A percentile compares a stretch with the other conserved stretches of the same genome.
Evolutionary conservation across 2,888 invertebrate species (phyloP).

Genomic region (Epistrophe eligans): DNA sequence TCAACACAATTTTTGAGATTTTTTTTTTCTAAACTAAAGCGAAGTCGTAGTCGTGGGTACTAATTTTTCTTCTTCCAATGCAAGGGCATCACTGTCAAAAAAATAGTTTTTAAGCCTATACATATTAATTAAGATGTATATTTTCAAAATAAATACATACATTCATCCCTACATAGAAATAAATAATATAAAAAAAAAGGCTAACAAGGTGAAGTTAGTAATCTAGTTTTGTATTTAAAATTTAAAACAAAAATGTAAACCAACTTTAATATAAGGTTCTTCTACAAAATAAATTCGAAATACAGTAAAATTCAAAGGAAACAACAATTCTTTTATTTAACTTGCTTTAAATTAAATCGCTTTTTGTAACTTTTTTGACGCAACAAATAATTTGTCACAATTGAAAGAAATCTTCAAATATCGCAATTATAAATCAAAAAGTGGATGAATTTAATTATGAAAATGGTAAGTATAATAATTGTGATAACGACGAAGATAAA

Average conservation of each 20-base stretch:
- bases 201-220: slow-evolving; percentile 1
- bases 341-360: background rate
- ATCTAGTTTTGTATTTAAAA: slow-evolving; percentile 26
- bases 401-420: no score
- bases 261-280: slow-evolving; percentile 2
- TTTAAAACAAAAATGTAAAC: background rate
- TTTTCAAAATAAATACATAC: slow-evolving; percentile 12
- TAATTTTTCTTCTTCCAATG: slow-evolving; percentile 31
- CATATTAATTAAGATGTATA: slow-evolving; percentile 11
- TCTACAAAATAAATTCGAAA: slow-evolving; percentile 12
- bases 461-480: no score
- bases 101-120: slow-evolving; percentile 13
- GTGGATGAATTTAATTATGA: no score
- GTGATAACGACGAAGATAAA: no score
- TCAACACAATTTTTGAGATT: background rate
- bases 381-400: no score
- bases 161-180: no score
- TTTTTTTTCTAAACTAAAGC: background rate
- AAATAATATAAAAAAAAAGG: background rate
- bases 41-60: background rate
- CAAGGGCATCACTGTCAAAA: slow-evolving; percentile 28
- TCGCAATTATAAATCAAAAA: no score
- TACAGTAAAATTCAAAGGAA: background rate
- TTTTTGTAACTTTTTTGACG: no score
- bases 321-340: background rate